phyloP scores from a whole-genome alignment of 2,113 vertebrate species.

The Crocuta crocuta region DNA sequence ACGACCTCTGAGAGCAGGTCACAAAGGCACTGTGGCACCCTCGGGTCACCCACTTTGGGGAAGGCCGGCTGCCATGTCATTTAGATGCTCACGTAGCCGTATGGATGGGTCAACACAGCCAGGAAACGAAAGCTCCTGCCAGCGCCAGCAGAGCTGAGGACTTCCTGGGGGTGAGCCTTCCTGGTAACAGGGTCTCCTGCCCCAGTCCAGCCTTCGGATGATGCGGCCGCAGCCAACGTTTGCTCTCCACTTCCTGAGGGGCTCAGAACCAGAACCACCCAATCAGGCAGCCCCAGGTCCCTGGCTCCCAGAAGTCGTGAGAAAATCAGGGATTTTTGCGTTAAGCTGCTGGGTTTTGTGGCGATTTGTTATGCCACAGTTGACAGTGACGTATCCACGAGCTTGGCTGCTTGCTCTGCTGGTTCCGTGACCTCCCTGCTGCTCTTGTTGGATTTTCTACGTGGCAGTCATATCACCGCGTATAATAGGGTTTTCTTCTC shows the following conservation, averaged over 20 bases:
- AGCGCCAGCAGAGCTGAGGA: not conserved
- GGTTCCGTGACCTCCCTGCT: rapidly evolving
- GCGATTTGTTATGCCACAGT: rapidly evolving
- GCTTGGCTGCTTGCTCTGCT: not conserved
- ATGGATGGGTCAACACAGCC: not conserved
- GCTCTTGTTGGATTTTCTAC: not conserved
- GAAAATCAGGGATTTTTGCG: no score
- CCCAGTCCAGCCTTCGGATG: not conserved
- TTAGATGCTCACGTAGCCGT: not conserved
- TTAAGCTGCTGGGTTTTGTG: not conserved
- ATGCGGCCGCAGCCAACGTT: rapidly evolving
- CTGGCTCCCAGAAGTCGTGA: not conserved
- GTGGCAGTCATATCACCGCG: not conserved
- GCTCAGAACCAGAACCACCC: not conserved
- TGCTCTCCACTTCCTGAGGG: not conserved
- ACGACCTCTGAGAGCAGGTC: not conserved
- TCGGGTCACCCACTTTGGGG: not conserved
- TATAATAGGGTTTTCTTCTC: not conserved
- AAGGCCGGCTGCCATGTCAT: not conserved
- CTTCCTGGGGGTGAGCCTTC: not conserved
- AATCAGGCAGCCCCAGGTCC: no score
- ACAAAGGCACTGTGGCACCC: not conserved
- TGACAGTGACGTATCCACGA: rapidly evolving
- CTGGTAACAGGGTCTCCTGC: rapidly evolving
- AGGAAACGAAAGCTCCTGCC: not conserved